Base-by-base conservation (phyloP, 2,113 vertebrate genomes). In the Ondatra zibethicus region DNA sequence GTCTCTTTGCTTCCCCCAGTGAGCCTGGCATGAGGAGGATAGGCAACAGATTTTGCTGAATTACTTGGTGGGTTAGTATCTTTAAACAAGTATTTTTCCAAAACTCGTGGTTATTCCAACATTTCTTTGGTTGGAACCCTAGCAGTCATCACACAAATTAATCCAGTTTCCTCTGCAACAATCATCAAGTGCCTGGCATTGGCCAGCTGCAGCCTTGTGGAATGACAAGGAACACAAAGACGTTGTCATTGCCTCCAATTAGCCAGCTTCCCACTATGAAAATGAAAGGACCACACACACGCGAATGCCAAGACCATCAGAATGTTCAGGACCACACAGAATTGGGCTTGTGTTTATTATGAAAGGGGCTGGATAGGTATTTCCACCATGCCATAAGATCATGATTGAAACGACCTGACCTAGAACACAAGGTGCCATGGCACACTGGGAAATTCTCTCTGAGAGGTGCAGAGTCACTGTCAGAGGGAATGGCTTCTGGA, bases 1-100 rank as follows among this genome's bases (percentile, higher is more conserved):
- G 7, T 25, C 13, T 93, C 47, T 94, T 63, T 36, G 77, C 33
- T 92, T 13, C 17, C 47, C 80, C 81, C 23, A 36, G 1, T 19
- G 12, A n/a, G 3, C 21, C 39, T 45, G 39, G 47, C 63, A 88
- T 19, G 77, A 84, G 23, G 47, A 17, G 92, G 89, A 65, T 0
- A 39, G 42, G 61, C 39, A 80, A 88, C 0, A 65, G 31, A 77
- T 73, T 88, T 85, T 91, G 50, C 66, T 76, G 27, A 95, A 92
- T 85, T 65, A 91, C 10, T 92, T 92, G 85, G 78, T 68, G 23
- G 61, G 86, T 39, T 65, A 70, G 31, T 93, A 42, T 87, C 77
- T 81, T 94, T 72, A 76, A 63, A 66, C 73, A 89, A 95, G 36
- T 81, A 33, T 63, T 92, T 92, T 95, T 86, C 45, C 45, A 61